phyloP scores from a whole-genome alignment of 2,797 vertebrate genomes.

The Sitta carolinensis region DNA sequence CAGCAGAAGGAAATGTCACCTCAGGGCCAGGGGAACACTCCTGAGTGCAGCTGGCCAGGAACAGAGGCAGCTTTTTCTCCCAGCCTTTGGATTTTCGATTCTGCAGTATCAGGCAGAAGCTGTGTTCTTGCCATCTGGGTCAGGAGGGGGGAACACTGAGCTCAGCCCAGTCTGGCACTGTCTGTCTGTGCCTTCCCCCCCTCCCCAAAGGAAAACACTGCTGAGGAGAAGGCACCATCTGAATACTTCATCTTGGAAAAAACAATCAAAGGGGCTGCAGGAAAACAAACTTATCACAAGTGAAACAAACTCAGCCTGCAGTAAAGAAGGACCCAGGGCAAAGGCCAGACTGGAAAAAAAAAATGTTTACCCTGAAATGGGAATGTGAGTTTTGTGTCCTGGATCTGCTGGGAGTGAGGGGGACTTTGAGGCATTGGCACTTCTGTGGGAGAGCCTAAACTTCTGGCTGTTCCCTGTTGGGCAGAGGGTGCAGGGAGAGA shows the following conservation, averaged over 20 bases:
- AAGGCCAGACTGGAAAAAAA: constrained; percentile 2
- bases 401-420: background rate
- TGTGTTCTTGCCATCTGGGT: constrained; percentile 2
- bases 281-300: constrained; percentile 60
- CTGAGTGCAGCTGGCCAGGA: background rate
- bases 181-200: background rate
- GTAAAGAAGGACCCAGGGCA: background rate
- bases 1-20: background rate
- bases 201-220: constrained; percentile 49
- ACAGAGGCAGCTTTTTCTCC: constrained; percentile 19
- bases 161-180: constrained; percentile 30
- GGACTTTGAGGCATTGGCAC: background rate
- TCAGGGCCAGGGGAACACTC: background rate
- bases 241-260: constrained; percentile 58
- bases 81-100: background rate
- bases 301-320: constrained; percentile 59
- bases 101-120: constrained; percentile 29
- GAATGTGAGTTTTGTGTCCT: background rate
- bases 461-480: background rate
- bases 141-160: background rate
- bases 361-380: background rate
- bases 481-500: background rate
- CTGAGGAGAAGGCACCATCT: constrained; percentile 1
- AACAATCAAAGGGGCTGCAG: constrained; percentile 35
- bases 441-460: background rate